These are phyloP conservation scores for Trichacis sp. DNA, from an alignment of 2,888 invertebrate genomes.

Conservation along the genomic window DNA sequence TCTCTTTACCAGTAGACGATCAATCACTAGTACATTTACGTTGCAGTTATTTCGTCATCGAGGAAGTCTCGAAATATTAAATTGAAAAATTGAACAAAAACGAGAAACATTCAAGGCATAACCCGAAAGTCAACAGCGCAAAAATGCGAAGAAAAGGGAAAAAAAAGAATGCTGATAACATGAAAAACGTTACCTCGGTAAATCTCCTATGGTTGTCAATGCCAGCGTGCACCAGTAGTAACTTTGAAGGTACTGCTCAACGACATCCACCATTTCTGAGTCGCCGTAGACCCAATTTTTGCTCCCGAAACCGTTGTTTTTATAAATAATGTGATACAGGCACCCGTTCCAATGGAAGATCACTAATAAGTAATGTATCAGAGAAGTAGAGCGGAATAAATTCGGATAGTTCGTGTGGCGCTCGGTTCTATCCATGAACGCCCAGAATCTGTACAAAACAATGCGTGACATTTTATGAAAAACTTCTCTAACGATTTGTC, in stretches of 20 bases:
- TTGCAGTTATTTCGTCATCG: too few species aligned
- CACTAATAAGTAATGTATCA: slow-evolving; percentile 96
- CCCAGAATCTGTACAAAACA: slow-evolving; percentile 80
- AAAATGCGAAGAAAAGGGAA: too few species aligned
- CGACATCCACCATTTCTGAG: slow-evolving; percentile 87
- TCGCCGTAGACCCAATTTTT: slow-evolving; percentile 93
- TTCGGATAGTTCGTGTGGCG: slow-evolving; percentile 99
- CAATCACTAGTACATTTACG: too few species aligned
- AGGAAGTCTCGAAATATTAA: too few species aligned
- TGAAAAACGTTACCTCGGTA: slow-evolving; percentile 61
- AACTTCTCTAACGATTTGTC: too few species aligned
- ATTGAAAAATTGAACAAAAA: too few species aligned
- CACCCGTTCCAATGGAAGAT: slow-evolving; percentile 99
- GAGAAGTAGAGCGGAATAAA: slow-evolving; percentile 90
- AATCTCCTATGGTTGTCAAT: slow-evolving; percentile 90
- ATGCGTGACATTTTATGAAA: not conserved
- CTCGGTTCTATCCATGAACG: slow-evolving; percentile 98
- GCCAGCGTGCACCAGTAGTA: slow-evolving; percentile 98
- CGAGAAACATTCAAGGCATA: too few species aligned
- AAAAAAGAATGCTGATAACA: slow-evolving; percentile 17
- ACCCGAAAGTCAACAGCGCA: too few species aligned
- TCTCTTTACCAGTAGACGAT: too few species aligned
- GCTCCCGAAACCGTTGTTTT: slow-evolving; percentile 94
- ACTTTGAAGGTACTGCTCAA: slow-evolving; percentile 96
- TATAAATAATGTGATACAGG: slow-evolving; percentile 96